phyloP scores from a whole-genome alignment of 2,113 vertebrate species.

The Mesocricetus auratus region DNA sequence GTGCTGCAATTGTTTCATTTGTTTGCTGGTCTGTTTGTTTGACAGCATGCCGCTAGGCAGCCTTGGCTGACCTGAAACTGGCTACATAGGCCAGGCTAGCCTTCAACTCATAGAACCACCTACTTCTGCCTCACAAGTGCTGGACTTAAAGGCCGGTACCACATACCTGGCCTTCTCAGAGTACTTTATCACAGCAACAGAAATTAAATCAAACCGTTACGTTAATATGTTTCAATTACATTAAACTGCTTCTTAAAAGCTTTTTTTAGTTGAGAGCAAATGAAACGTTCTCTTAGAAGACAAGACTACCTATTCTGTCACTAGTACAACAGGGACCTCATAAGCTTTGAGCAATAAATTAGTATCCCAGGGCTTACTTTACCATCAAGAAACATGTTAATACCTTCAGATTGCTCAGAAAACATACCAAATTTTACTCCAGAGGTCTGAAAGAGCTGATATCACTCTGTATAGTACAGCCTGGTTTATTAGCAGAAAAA shows the following conservation, averaged over 20 bases:
- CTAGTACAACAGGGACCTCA: not conserved
- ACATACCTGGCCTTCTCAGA: not conserved
- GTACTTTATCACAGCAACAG: not conserved
- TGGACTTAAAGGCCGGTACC: not conserved
- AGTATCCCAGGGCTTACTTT: conserved; percentile 12
- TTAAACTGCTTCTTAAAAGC: not conserved
- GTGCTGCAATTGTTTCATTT: not conserved
- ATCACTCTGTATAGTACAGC: not conserved
- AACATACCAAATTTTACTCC: conserved; percentile 21
- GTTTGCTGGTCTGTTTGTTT: not conserved
- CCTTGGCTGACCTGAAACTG: no score
- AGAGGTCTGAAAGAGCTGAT: conserved; percentile 54
- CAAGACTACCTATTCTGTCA: conserved; percentile 15
- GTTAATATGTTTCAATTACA: conserved; percentile 9
- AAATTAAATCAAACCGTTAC: not conserved
- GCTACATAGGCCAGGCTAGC: not conserved
- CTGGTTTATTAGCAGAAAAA: conserved; percentile 22
- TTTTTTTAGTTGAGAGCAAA: conserved; percentile 38
- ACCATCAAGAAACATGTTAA: conserved; percentile 35
- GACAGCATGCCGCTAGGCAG: not conserved
- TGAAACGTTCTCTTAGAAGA: conserved; percentile 46
- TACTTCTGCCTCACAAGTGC: not conserved
- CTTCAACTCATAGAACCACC: not conserved
- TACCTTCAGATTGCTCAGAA: conserved; percentile 42
- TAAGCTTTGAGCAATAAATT: conserved; percentile 53